Evolutionary conservation across 2,113 vertebrate genomes (phyloP), one percentile per base, ranked within the genome.

Genomic region (Psettodes erumei): DNA sequence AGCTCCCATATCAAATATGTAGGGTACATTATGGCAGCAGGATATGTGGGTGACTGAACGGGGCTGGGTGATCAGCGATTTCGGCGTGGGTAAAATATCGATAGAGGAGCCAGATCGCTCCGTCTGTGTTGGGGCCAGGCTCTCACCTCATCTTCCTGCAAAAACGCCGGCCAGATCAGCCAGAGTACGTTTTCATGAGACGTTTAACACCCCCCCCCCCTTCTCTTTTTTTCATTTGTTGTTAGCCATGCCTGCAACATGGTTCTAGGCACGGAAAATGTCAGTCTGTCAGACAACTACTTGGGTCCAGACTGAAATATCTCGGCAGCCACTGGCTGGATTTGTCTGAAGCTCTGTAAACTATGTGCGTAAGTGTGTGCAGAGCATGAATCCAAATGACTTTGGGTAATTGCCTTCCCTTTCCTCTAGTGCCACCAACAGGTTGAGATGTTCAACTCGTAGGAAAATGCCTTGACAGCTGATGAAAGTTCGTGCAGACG

Each of bases 1-100:
- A 94, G 92, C 91, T 84, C 79, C 67, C 79, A 75, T 93, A 94
- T 94, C 89, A 95, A 95, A 94, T 94, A 94, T 94, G 92, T 94
- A 94, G 90, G 76, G 81, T 93, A 80, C 89, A 85, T 90, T 85
- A 89, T 84, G 84, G 85, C 81, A 77, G 85, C 58, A 12, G 79
- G 72, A 72, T 81, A 83, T 86, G 62, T 77, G 75, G 75, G 68
- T 62, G 83, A 71, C 76, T 48, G 70, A 84, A 76, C 3, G 32
- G 64, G 64, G 47, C 19, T 4, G 81, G 23, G 53, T 75, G 86
- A 92, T 94, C 92, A 86, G 93, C 93, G 85, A 85, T 84, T 89
- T 84, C 64, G 76, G 67, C n/a, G n/a, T 61, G 48, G 80, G 85
- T 88, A 55, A 87, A 88, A 77, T 83, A 88, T 90, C 11, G 71